Percentiles rank a stretch among this genome's conserved stretches.
phyloP scores from a whole-genome alignment of 23 tunicate species.

The Phallusia fumigata region DNA sequence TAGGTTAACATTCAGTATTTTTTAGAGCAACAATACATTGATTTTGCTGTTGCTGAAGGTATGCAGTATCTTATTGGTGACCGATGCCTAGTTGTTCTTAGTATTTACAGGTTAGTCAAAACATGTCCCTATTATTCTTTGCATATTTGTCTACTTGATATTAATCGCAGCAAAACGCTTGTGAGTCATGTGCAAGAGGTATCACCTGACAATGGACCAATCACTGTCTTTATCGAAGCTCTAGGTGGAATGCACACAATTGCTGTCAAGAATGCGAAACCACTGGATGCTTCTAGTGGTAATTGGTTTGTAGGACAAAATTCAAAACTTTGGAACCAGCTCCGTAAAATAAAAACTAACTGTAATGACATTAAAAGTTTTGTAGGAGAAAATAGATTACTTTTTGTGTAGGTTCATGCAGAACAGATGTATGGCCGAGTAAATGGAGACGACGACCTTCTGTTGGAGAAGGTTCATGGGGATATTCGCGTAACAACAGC shows the following conservation, averaged over 20 bases:
- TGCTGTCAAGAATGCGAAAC: conserved; percentile 54
- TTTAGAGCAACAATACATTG: conserved; percentile 58
- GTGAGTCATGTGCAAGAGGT: conserved; percentile 77
- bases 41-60: conserved; percentile 60
- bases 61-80: conserved; percentile 64
- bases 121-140: not conserved
- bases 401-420: not conserved
- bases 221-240: conserved; percentile 60
- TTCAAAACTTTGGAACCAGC: no score
- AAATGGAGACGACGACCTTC: conserved; percentile 4
- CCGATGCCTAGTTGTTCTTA: conserved; percentile 42
- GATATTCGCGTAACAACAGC: not conserved
- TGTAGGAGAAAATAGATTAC: no score
- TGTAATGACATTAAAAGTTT: no score
- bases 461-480: not conserved
- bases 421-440: conserved; percentile 11
- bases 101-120: conserved; percentile 51
- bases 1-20: not conserved
- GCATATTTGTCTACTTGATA: not conserved
- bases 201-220: conserved; percentile 64
- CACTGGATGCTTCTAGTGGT: conserved; percentile 27
- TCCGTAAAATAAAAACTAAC: no score
- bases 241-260: conserved; percentile 49
- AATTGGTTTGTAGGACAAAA: no score
- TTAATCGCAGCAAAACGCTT: conserved; percentile 50